phyloP scores from a whole-genome alignment of 2,888 invertebrate genomes.

The Gonocerus acuteangulatus region DNA sequence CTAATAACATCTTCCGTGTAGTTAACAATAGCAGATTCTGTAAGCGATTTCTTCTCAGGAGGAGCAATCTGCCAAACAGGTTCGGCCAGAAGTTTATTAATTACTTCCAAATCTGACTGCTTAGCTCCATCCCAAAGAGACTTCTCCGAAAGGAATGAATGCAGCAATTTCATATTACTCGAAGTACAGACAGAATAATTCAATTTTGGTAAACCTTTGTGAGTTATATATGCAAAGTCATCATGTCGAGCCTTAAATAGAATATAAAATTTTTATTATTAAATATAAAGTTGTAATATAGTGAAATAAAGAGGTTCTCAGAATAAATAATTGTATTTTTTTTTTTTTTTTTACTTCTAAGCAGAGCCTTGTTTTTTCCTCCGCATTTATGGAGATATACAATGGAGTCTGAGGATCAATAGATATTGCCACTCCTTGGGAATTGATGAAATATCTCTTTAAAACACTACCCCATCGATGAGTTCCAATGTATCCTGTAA shows the following conservation, averaged over 20 bases:
- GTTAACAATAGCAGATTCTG: slow-evolving; percentile 64
- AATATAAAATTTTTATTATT: not conserved
- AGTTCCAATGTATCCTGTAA: slow-evolving; percentile 67
- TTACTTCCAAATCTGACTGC: slow-evolving; percentile 60
- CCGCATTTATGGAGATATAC: slow-evolving; percentile 62
- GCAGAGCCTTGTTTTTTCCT: slow-evolving; percentile 43
- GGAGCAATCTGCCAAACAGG: slow-evolving; percentile 83
- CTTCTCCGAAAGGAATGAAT: slow-evolving; percentile 69
- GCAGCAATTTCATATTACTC: slow-evolving; percentile 67
- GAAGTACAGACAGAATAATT: slow-evolving; percentile 80
- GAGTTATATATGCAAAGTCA: slow-evolving; percentile 69
- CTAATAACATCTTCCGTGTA: slow-evolving; percentile 78
- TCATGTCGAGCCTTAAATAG: slow-evolving; percentile 59
- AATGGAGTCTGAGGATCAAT: slow-evolving; percentile 71
- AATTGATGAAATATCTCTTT: slow-evolving; percentile 76
- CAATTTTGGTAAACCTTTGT: slow-evolving; percentile 60
- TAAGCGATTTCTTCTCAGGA: slow-evolving; percentile 52
- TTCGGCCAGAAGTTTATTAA: slow-evolving; percentile 69
- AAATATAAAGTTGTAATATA: too few relatives aligned
- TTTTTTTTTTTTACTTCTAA: slow-evolving; percentile 35
- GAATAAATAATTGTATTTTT: too few relatives aligned
- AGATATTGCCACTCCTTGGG: slow-evolving; percentile 64
- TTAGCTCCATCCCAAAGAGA: slow-evolving; percentile 77
- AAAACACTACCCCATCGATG: slow-evolving; percentile 75
- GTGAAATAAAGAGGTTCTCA: too few relatives aligned